Base-by-base conservation (phyloP, 2,888 invertebrate species). In the Synanthedon andrenaeformis region DNA sequence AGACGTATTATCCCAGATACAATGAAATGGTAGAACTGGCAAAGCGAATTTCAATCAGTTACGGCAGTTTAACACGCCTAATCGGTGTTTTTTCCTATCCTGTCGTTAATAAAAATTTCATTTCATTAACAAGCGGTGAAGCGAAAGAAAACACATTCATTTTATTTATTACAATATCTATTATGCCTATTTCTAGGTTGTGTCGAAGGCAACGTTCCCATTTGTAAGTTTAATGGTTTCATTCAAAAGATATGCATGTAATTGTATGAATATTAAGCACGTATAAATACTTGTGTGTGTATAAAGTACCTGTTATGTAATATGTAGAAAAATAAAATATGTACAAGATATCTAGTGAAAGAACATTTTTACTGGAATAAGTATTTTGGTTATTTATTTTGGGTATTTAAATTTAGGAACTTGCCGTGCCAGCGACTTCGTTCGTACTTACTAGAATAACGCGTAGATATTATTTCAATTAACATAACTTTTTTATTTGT, bases 41-140 rank as follows among this genome's bases (percentile, higher is more conserved):
- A 78, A 68, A 67, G 72, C 82, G 77, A 83, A 85, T 84, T 77
- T 72, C 74, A 70, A 84, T 86, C 79, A 66, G 86, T 79, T 74
- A 85, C 82, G 86, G 79, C 77, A 79, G 79, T 84, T 86, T 82
- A 85, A 82, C 83, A 79, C 74, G 73, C 69, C 77, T 82, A 82
- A 87, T 85, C 77, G 81, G 70, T 77, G 76, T 79, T 85, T 82
- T 84, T 83, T 60, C 42, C 52, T 70, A 67, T 67, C 74, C 35
- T 68, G 66, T 69, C 69, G 79, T 79, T 82, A 82, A 81, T 83
- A 82, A 82, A 74, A 69, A 83, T 82, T 79, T 81, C 69, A 74
- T 74, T 77, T 81, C 79, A 80, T 82, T 82, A 84, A 82, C 78
- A 80, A 79, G 74, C 82, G 79, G 66, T 74, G 72, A 70, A 82